Conservation (phyloP, 2,888 invertebrate genomes). For the Eulithis prunata region DNA sequence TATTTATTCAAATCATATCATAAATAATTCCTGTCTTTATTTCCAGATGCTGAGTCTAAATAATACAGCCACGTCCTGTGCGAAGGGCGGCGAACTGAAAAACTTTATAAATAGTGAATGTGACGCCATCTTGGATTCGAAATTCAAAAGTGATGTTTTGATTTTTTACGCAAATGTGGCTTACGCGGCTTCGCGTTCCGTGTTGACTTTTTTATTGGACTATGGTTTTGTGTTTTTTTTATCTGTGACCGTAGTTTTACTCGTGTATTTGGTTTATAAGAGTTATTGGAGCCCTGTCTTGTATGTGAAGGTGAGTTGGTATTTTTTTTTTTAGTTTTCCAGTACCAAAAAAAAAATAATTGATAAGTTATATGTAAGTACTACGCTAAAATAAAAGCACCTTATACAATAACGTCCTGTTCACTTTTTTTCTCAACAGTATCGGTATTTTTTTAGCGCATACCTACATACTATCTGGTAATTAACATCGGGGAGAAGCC, state of each 20-base stretch:
- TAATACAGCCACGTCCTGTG: slow-evolving; percentile 1
- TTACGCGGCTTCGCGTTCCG: neutral
- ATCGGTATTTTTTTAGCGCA: too few species aligned
- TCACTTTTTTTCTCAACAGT: too few species aligned
- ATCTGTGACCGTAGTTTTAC: slow-evolving; percentile 47
- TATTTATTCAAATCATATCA: neutral
- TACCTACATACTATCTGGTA: too few species aligned
- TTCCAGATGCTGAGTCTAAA: slow-evolving; percentile 26
- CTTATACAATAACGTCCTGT: too few species aligned
- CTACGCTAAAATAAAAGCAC: too few species aligned
- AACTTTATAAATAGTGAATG: slow-evolving; percentile 26
- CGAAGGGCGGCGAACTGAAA: slow-evolving; percentile 9
- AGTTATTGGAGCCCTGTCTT: slow-evolving; percentile 60
- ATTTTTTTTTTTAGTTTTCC: too few species aligned
- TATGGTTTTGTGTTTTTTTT: slow-evolving; percentile 45
- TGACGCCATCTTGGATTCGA: slow-evolving; percentile 36
- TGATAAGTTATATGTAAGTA: too few species aligned
- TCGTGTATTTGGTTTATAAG: slow-evolving; percentile 56
- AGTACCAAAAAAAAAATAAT: too few species aligned
- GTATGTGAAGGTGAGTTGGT: slow-evolving; percentile 62
- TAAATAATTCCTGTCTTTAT: neutral
- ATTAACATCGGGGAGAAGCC: too few species aligned
- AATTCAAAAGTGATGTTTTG: slow-evolving; percentile 42
- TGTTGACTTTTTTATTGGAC: slow-evolving; percentile 36
- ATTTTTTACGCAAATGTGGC: slow-evolving; percentile 28